Conservation (phyloP, 2,113 vertebrate genomes). For the Actenoides hombroni region DNA sequence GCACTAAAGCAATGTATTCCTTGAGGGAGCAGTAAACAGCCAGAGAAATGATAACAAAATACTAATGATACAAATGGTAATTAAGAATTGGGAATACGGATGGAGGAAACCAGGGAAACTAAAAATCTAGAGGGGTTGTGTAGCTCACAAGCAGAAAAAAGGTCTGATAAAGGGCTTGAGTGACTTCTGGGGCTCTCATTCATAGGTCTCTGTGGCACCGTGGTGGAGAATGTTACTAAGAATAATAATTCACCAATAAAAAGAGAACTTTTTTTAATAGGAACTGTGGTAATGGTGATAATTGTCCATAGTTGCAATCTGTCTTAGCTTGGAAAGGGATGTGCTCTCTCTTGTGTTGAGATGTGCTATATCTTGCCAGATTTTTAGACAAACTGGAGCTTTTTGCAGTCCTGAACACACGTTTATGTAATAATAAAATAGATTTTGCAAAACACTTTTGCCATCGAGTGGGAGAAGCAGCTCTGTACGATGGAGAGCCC, state of each 20-base stretch:
- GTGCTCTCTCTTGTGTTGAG: fast-evolving
- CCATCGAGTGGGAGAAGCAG: neutral
- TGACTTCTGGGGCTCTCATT: neutral
- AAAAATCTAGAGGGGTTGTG: neutral
- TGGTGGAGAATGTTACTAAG: neutral
- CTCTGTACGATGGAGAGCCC: neutral
- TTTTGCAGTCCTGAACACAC: neutral
- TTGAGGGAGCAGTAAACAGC: neutral
- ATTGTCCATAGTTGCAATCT: fast-evolving
- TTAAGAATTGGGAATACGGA: neutral
- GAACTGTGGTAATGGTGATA: neutral
- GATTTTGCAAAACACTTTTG: neutral
- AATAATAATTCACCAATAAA: neutral
- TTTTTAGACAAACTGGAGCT: neutral
- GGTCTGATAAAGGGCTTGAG: neutral
- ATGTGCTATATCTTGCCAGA: neutral
- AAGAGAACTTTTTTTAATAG: too few species aligned
- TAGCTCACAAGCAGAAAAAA: neutral
- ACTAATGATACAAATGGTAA: neutral
- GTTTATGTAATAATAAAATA: neutral
- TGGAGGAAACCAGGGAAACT: neutral
- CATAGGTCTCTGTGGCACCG: too few species aligned
- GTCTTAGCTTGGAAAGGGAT: neutral
- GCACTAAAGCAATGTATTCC: neutral
- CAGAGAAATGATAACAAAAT: neutral